Evolutionary conservation across 2,888 invertebrate species (phyloP).

Genomic region (Yponomeuta malinellus): DNA sequence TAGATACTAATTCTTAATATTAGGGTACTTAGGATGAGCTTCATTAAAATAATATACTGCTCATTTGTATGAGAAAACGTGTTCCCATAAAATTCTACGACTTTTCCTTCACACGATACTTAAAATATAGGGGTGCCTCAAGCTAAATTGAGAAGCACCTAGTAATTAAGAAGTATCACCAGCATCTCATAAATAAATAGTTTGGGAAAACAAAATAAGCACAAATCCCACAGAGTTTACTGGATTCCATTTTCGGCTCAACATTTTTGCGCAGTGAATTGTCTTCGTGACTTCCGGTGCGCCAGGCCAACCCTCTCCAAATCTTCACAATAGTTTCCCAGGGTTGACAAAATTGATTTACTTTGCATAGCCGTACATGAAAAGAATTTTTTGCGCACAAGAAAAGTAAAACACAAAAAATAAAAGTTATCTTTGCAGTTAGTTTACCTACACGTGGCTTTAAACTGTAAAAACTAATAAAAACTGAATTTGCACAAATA

Average conservation of each 20-base stretch:
- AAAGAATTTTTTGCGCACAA: no score
- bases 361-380: neutral
- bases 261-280: constrained; percentile 9
- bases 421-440: no score
- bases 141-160: neutral
- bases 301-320: constrained; percentile 4
- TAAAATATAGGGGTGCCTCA: constrained; percentile 12
- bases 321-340: neutral
- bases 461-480: no score
- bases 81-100: neutral
- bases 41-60: neutral
- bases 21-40: neutral
- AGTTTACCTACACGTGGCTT: no score
- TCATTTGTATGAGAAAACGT: no score
- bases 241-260: neutral
- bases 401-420: no score
- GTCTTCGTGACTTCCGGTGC: neutral
- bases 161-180: neutral
- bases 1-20: no score
- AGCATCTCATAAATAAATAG: neutral
- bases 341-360: neutral
- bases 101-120: neutral
- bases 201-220: neutral
- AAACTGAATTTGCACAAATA: no score
- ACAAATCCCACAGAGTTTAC: neutral